These are phyloP conservation scores for Lepidostoma basale DNA, from an alignment of 1,140 invertebrate species.

Conservation along the genomic window DNA sequence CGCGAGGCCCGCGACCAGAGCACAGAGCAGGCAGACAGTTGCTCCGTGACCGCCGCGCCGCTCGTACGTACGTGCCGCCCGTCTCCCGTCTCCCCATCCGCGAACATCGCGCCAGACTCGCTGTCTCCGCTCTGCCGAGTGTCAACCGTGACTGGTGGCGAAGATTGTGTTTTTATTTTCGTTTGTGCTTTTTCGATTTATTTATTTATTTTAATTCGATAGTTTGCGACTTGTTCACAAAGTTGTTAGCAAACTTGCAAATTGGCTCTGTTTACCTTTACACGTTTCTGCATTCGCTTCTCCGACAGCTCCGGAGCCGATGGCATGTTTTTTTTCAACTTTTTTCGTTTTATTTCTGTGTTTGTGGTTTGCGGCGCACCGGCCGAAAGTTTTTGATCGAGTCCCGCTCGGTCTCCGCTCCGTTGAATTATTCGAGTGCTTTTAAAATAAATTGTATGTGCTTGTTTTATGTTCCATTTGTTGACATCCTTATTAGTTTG, in stretches of 20 bases:
- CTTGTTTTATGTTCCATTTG: background rate
- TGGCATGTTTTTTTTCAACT: slow-evolving; percentile 6
- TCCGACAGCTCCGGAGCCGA: background rate
- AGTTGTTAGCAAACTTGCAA: too few relatives aligned
- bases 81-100: background rate
- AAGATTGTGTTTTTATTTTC: background rate
- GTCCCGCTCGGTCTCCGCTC: too few relatives aligned
- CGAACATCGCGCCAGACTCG: slow-evolving; percentile 11
- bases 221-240: too few relatives aligned
- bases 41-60: background rate
- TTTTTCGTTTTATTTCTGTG: slow-evolving; percentile 18
- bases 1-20: background rate
- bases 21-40: slow-evolving; percentile 11
- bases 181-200: slow-evolving; percentile 6
- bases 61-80: background rate
- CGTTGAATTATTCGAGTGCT: background rate
- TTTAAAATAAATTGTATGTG: background rate
- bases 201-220: too few relatives aligned
- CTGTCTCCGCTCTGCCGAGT: background rate
- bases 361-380: background rate
- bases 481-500: background rate
- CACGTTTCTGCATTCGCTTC: too few relatives aligned
- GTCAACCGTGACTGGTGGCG: slow-evolving; percentile 2
- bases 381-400: too few relatives aligned
- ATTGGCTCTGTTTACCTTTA: too few relatives aligned